These are phyloP conservation scores for Trichomalopsis sarcophagae DNA, from an alignment of 1,140 invertebrate genomes.

Conservation along the genomic window DNA sequence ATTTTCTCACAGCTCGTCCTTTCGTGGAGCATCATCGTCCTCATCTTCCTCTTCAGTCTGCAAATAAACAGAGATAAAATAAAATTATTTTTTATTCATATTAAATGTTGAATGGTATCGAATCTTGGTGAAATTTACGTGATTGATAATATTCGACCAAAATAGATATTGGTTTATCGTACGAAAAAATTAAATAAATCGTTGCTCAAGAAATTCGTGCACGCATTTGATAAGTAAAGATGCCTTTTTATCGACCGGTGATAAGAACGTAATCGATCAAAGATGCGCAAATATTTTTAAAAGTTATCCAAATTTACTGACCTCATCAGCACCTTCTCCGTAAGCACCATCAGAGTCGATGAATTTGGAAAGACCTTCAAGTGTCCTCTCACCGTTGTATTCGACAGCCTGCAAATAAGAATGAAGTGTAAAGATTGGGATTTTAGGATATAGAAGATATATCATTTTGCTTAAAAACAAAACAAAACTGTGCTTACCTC, in stretches of 20 bases:
- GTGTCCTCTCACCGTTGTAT: slow-evolving; percentile 95
- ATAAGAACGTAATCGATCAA: slow-evolving; percentile 1
- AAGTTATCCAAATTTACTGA: slow-evolving; percentile 61
- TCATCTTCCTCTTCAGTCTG: slow-evolving; percentile 79
- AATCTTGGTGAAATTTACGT: not conserved
- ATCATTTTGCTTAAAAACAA: slow-evolving; percentile 30
- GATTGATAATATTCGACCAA: not conserved
- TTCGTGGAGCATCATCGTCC: slow-evolving; percentile 80
- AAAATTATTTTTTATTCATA: not conserved
- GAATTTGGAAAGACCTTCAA: slow-evolving; percentile 95
- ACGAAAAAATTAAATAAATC: not conserved
- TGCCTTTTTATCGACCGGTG: not conserved
- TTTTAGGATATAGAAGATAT: not conserved
- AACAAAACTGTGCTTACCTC: slow-evolving; percentile 77
- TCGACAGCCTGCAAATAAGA: slow-evolving; percentile 83
- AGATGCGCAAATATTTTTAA: not conserved
- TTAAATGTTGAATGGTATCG: not conserved
- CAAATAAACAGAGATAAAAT: slow-evolving; percentile 57
- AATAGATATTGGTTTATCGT: not conserved
- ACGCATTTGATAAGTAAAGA: slow-evolving; percentile 2
- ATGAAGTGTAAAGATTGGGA: slow-evolving; percentile 27
- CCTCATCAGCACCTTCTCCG: slow-evolving; percentile 80
- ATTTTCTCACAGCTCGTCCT: slow-evolving; percentile 81
- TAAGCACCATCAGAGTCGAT: slow-evolving; percentile 86
- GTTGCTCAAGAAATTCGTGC: not conserved